Base-by-base conservation (phyloP, 2,113 vertebrate genomes). In the Plotosus lineatus region DNA sequence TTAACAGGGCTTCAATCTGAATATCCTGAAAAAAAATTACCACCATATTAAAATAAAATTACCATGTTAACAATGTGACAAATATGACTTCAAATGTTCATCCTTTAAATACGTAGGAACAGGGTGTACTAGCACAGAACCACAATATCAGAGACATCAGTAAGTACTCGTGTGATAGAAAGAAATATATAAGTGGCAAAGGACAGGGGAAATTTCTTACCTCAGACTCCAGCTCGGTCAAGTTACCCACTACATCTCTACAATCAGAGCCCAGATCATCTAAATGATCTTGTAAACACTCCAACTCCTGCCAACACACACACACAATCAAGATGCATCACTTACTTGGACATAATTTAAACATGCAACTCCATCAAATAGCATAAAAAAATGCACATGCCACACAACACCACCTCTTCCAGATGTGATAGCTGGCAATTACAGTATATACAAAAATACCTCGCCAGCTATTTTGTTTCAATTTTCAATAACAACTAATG, bases 1-100 rank as follows among this genome's bases (percentile, higher is more conserved):
- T 98, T 87, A 99, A 91, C 90, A 99, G 92, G n/a, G 97, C 96
- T 89, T 99, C 97, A 0, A 99, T 99, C 84, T 99, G 97, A 89
- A 99, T 97, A 86, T 99, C 97, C 97, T 99, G 63, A 1, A 89
- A 50, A 82, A 0, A 33, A 23, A 33, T n/a, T n/a, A n/a, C n/a
- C n/a, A n/a, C n/a, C n/a, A n/a, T n/a, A 28, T 0, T 42, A 9
- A 31, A 44, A 69, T 15, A 26, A 19, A 0, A 0, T 31, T 19
- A 7, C 26, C 6, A 12, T 1, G 8, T 72, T 31, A 31, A n/a
- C n/a, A n/a, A n/a, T n/a, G n/a, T n/a, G n/a, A n/a, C n/a, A 48
- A 6, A 56, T 17, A 71, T 60, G 17, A 72, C n/a, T n/a, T n/a
- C n/a, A n/a, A n/a, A n/a, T n/a, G n/a, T n/a, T n/a, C n/a, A n/a